Conservation (phyloP, 2,113 vertebrate species). For the Megaceryle torquata region DNA sequence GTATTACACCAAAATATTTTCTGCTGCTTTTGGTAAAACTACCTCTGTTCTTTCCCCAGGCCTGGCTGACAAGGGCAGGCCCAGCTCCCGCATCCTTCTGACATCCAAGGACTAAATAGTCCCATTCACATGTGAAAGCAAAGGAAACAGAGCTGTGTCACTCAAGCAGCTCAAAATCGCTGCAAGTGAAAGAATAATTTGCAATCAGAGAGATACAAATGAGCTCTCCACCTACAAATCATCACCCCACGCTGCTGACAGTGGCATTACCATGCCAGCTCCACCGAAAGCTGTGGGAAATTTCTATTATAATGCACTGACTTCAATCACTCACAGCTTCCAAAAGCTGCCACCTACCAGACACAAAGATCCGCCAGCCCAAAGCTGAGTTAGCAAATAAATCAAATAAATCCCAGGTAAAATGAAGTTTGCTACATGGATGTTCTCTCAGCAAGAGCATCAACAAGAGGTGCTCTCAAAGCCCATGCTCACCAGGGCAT, state of each 20-base stretch:
- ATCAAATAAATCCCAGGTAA: neutral
- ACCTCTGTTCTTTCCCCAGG: neutral
- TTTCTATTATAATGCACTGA: constrained; percentile 8
- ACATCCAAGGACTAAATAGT: neutral
- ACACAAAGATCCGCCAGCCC: neutral
- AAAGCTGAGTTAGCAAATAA: neutral
- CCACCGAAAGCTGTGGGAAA: neutral
- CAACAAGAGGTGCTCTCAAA: neutral
- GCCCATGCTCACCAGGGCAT: neutral
- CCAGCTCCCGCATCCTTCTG: neutral
- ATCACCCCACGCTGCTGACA: constrained; percentile 7
- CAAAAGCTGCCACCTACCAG: neutral
- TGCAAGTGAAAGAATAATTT: constrained; percentile 24
- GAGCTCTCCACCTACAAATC: constrained; percentile 23
- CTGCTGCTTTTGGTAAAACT: neutral
- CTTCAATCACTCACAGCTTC: neutral
- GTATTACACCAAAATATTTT: neutral
- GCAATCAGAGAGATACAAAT: neutral
- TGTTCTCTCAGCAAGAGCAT: neutral
- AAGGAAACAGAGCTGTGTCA: neutral
- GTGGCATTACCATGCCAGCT: constrained; percentile 11
- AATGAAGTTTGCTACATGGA: neutral
- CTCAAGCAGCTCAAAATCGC: neutral
- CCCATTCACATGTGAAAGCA: neutral
- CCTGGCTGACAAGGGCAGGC: neutral